Evolutionary conservation across 1,140 invertebrate species (phyloP), one percentile per base, ranked within the genome.

Genomic region (Steinernema feltiae): DNA sequence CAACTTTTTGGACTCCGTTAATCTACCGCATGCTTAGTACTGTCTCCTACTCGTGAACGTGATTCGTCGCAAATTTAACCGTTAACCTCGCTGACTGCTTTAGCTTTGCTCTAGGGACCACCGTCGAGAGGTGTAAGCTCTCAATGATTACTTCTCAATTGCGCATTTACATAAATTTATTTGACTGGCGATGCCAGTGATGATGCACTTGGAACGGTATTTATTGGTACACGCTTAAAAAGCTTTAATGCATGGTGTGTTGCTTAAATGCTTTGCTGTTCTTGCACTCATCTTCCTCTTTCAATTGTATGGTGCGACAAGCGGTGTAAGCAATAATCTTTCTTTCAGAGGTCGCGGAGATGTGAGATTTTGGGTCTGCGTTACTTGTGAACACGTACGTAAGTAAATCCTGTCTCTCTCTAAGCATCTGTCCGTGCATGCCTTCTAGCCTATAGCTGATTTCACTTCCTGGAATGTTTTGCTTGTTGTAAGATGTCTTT

Each of bases 241-340:
- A 7, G 53, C 53, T 63, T 63, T n/a, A 63, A 7, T 63, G 53
- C 53, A 63, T 27, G 53, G 53, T 63, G 53, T 63, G 53, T 27
- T 63, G 53, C 53, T 63, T 63, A 15, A 12, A 7, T n/a, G 12
- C 53, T 63, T 63, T 63, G 53, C 53, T 63, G 53, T 63, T 63
- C 53, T 63, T 63, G 53, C 53, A 63, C 53, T 17, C 24, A 27
- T 63, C 24, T 12, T 63, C 53, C 24, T 63, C 53, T 63, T 63
- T 63, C 53, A 17, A 63, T 15, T 63, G 12, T 63, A 17, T 63
- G 53, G 53, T 63, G 53, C 53, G 53, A 63, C 53, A 63, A 27
- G 53, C 53, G 53, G 53, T 63, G 24, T 63, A 63, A 63, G 53
- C 53, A 63, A 63, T 63, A 63, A 63, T 63, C 53, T 63, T 63